A percentile compares a stretch with the other conserved stretches of the same genome.
These are phyloP conservation scores for Drosophila melanica DNA, from an alignment of 1,140 invertebrate species.

Conservation along the genomic window DNA sequence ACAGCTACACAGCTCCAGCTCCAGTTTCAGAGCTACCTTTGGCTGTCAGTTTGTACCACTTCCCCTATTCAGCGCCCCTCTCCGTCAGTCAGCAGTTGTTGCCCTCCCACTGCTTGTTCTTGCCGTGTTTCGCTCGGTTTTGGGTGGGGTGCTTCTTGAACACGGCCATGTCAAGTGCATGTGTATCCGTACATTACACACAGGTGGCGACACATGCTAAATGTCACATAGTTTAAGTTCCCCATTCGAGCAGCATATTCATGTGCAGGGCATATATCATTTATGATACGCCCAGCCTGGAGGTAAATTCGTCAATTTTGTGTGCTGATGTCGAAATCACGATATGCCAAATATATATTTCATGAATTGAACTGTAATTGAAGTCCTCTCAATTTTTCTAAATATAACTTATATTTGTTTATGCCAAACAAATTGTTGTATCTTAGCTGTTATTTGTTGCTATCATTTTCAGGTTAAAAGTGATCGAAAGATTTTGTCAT, in stretches of 20 bases:
- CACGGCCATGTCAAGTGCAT: conserved; percentile 62
- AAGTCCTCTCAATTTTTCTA: neutral
- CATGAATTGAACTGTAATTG: neutral
- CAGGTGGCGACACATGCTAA: conserved; percentile 78
- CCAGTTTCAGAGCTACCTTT: conserved; percentile 1
- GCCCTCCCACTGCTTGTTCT: conserved; percentile 6
- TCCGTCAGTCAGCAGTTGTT: conserved; percentile 28
- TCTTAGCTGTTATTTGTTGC: no score
- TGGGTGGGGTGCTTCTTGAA: conserved; percentile 16
- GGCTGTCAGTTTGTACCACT: conserved; percentile 26
- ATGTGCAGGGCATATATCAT: conserved; percentile 50
- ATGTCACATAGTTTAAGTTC: conserved; percentile 72
- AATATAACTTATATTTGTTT: no score
- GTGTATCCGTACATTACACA: conserved; percentile 72
- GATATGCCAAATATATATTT: neutral
- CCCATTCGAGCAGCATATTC: conserved; percentile 31
- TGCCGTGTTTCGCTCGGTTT: conserved; percentile 7
- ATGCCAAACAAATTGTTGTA: no score
- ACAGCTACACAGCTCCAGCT: conserved; percentile 31
- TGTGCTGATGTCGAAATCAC: neutral
- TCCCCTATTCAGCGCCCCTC: neutral
- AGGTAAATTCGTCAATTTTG: conserved; percentile 16
- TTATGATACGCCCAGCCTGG: conserved; percentile 35
- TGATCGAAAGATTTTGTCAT: no score
- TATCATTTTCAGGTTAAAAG: no score